Conservation (phyloP, 2,797 vertebrate genomes). For the Propithecus deckenii region DNA sequence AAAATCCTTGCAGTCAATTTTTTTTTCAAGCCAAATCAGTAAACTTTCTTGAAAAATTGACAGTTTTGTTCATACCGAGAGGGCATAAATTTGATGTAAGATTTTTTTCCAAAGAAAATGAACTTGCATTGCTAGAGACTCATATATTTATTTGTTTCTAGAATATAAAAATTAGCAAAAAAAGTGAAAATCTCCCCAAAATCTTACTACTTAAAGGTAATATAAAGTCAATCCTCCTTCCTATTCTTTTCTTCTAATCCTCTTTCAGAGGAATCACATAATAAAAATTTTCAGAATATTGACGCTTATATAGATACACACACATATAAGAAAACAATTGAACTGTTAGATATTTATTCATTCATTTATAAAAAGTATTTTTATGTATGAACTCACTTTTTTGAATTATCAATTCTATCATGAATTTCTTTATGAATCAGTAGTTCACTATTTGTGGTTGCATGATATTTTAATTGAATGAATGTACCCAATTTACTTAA, state of each 20-base stretch:
- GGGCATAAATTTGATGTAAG: not conserved
- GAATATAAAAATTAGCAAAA: not conserved
- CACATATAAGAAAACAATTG: not conserved
- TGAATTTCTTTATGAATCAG: not conserved
- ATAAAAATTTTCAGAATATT: not conserved
- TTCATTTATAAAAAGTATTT: not conserved
- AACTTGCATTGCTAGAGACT: not conserved
- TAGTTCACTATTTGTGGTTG: not conserved
- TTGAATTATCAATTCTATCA: not conserved
- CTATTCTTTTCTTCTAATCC: not conserved
- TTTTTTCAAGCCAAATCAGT: slow-evolving; percentile 2
- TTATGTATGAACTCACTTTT: not conserved
- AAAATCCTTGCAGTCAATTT: not conserved
- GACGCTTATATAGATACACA: not conserved
- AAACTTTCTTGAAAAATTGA: not conserved
- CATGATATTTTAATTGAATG: not conserved
- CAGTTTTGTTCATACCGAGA: not conserved
- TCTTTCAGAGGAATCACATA: not conserved
- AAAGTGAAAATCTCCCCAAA: not conserved
- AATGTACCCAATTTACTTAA: not conserved
- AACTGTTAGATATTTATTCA: not conserved
- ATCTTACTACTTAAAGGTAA: not conserved
- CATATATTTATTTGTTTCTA: not conserved
- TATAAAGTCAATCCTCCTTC: not conserved
- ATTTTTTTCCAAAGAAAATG: not conserved